These are phyloP conservation scores for Tyrannus savana DNA, from an alignment of 2,113 vertebrate species.

Conservation along the genomic window DNA sequence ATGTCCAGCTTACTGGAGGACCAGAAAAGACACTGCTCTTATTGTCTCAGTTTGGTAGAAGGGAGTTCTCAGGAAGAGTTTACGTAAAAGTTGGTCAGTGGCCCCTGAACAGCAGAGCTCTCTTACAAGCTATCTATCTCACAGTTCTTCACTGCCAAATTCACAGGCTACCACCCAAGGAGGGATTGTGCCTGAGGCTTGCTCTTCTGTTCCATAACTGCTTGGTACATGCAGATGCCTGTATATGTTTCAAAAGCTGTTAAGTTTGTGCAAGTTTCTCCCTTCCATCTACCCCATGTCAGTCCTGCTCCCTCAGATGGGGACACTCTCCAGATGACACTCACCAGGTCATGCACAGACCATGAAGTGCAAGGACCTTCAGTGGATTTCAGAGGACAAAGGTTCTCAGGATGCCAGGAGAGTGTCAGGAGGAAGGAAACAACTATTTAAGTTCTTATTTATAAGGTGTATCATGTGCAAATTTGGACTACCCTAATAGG, in stretches of 20 bases:
- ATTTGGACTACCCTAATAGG: background rate
- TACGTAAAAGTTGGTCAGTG: background rate
- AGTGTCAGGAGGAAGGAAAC: background rate
- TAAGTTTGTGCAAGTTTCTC: background rate
- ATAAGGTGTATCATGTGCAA: background rate
- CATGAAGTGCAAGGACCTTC: background rate
- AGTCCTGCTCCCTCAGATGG: background rate
- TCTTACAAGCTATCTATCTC: background rate
- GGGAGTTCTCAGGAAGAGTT: background rate
- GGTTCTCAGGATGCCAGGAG: background rate
- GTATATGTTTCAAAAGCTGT: background rate
- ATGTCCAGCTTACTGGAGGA: background rate
- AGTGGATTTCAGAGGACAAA: background rate
- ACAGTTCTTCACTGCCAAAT: background rate
- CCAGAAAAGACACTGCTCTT: background rate
- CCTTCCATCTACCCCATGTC: background rate
- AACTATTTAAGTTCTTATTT: background rate
- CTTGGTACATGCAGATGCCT: background rate
- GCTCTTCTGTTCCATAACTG: background rate
- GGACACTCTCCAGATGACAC: background rate
- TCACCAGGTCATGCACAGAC: background rate
- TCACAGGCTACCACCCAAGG: background rate
- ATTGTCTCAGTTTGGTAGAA: background rate
- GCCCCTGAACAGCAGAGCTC: background rate
- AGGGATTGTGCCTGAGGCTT: slow-evolving; percentile 3